These are phyloP conservation scores for Pelagia noctiluca DNA, from an alignment of 30 jellyfish, hydroid and myxozoan genomes.

Conservation along the genomic window DNA sequence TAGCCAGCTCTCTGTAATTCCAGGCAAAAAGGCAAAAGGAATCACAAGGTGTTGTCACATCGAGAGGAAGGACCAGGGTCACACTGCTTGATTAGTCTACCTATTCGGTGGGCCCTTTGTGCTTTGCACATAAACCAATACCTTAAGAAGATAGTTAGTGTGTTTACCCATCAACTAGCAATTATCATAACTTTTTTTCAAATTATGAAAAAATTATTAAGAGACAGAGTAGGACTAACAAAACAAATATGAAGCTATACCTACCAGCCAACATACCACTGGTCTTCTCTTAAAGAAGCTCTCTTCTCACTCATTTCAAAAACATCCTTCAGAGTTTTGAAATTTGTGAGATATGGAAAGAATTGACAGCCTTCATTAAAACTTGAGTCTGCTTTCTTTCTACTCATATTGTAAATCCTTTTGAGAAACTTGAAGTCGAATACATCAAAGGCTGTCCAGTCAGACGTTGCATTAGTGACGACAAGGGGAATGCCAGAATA, in stretches of 20 bases:
- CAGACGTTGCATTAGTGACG: slow-evolving; percentile 78
- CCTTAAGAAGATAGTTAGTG: too few species aligned
- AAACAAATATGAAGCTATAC: slow-evolving; percentile 22
- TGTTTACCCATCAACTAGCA: too few species aligned
- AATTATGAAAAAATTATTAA: too few species aligned
- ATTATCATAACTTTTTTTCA: too few species aligned
- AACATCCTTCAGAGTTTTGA: slow-evolving; percentile 71
- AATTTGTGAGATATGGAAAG: slow-evolving; percentile 93
- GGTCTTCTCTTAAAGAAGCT: slow-evolving; percentile 74
- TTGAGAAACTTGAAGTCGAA: slow-evolving; percentile 76
- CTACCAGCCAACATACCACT: slow-evolving; percentile 99
- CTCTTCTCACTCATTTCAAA: slow-evolving; percentile 89
- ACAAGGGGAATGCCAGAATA: slow-evolving; percentile 94
- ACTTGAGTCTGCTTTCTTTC: slow-evolving; percentile 23
- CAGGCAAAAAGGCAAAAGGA: too few species aligned
- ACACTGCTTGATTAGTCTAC: too few species aligned
- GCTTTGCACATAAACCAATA: too few species aligned
- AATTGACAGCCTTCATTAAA: slow-evolving; percentile 84
- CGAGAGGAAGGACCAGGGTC: too few species aligned
- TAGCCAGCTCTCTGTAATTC: too few species aligned
- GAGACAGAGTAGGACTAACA: background rate
- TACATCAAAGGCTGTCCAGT: slow-evolving; percentile 91
- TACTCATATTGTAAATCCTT: slow-evolving; percentile 67
- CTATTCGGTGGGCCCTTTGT: too few species aligned
- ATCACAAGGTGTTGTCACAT: too few species aligned